Base-by-base conservation (phyloP, 2,113 vertebrate species). In the Mesembrinibis cayennensis region DNA sequence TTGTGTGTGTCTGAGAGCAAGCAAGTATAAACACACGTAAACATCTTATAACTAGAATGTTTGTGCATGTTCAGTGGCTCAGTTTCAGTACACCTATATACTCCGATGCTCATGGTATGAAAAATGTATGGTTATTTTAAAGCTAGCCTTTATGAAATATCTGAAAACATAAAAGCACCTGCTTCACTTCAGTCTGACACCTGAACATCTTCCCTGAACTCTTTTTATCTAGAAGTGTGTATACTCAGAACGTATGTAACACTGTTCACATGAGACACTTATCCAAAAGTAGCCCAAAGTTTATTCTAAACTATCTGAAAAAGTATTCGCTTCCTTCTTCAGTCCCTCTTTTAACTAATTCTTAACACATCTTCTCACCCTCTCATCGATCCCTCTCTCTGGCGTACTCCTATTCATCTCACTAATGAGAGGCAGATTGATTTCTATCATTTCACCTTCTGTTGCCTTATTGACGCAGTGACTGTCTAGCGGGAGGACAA, bases 401-500 rank as follows among this genome's bases (percentile, higher is more conserved):
- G 1, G 42, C 38, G 19, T 8, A 5, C 36, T 59, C 58, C 76
- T 42, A 23, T 79, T 90, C 21, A 7, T 87, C 84, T 88, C 36
- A 11, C 13, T 95, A 65, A 90, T 18, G 49, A 87, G 84, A 89
- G 10, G 44, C 66, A 80, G 66, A 91, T 93, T 72, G 91, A 93
- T 95, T 91, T 93, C 52, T 16, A 6, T 9, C 40, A 5, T 40
- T 78, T 81, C 77, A 77, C 72, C 69, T 92, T 63, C 4, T 0
- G 7, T 9, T 87, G 50, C 29, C 65, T 78, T 63, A 87, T 61
- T 7, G 77, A 87, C 49, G 65, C 32, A 8, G 13, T 0, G 10
- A 44, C 27, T 52, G 52, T 9, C 40, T 30, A 17, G 67, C 58
- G 67, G 38, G 72, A 77, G 45, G 30, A 74, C 36, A 36, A 70